Conservation (phyloP, 2,888 invertebrate genomes). For the Ptychoptera contaminata region DNA sequence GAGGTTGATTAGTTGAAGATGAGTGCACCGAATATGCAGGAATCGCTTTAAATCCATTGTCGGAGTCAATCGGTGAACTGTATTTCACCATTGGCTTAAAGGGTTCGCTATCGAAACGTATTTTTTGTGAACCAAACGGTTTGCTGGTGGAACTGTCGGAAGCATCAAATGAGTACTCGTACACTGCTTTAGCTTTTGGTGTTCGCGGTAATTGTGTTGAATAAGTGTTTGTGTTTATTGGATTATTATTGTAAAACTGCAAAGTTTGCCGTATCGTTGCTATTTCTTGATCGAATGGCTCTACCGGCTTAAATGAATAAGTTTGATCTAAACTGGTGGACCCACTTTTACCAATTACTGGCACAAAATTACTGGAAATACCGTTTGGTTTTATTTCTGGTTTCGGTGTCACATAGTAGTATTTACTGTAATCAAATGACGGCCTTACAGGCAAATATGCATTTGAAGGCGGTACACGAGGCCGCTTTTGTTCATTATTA, state of each 20-base stretch:
- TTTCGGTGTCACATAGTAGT: slow-evolving; percentile 35
- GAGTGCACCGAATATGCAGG: slow-evolving; percentile 35
- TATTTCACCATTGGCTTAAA: slow-evolving; percentile 46
- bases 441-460: slow-evolving; percentile 7
- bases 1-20: slow-evolving; percentile 33
- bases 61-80: slow-evolving; percentile 26
- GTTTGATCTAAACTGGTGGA: slow-evolving; percentile 4
- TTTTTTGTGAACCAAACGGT: slow-evolving; percentile 14
- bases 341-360: slow-evolving; percentile 6
- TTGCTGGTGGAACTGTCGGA: slow-evolving; percentile 28
- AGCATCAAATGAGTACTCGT: slow-evolving; percentile 58
- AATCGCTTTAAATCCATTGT: slow-evolving; percentile 26
- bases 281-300: slow-evolving; percentile 47
- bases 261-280: slow-evolving; percentile 49
- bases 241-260: slow-evolving; percentile 41
- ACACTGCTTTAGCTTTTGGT: slow-evolving; percentile 38
- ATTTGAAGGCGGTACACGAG: slow-evolving; percentile 4
- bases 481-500: not conserved
- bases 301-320: slow-evolving; percentile 24
- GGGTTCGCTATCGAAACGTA: slow-evolving; percentile 39
- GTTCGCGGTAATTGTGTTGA: slow-evolving; percentile 18
- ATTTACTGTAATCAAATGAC: slow-evolving; percentile 15
- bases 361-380: slow-evolving; percentile 10
- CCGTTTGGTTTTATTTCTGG: slow-evolving; percentile 31
- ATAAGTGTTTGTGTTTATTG: slow-evolving; percentile 18